Conservation (phyloP, 2,113 vertebrate species). For the Globicephala melas region DNA sequence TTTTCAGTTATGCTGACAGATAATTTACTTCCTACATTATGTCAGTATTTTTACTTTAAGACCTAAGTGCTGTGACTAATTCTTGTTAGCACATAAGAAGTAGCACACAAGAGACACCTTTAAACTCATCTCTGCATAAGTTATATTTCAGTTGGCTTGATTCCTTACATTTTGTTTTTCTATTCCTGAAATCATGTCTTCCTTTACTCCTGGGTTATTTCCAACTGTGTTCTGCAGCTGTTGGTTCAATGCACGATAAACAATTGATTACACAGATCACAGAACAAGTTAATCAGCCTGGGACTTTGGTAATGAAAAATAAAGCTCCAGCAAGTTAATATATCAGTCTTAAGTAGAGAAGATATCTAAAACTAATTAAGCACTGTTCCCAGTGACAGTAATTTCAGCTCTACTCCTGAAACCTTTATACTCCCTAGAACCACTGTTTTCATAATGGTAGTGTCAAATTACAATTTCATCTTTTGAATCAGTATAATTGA, state of each 20-base stretch:
- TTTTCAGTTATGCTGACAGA: neutral
- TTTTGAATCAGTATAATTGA: neutral
- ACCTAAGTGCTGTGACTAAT: neutral
- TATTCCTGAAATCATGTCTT: slow-evolving; percentile 41
- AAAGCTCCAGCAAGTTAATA: slow-evolving; percentile 66
- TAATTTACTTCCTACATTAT: neutral
- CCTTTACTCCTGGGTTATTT: slow-evolving; percentile 60
- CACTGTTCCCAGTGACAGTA: slow-evolving; percentile 5
- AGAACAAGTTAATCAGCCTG: slow-evolving; percentile 71
- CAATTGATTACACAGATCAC: slow-evolving; percentile 72
- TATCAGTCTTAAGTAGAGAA: slow-evolving; percentile 65
- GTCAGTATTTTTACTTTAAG: neutral
- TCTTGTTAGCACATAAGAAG: slow-evolving; percentile 26
- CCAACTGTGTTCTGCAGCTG: slow-evolving; percentile 59
- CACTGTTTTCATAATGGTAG: neutral
- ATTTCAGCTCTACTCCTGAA: slow-evolving; percentile 46
- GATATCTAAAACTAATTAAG: slow-evolving; percentile 69
- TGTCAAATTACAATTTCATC: neutral
- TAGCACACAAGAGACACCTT: slow-evolving; percentile 8
- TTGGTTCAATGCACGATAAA: slow-evolving; percentile 55
- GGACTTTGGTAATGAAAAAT: slow-evolving; percentile 62
- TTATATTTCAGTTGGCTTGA: neutral
- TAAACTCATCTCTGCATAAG: slow-evolving; percentile 15
- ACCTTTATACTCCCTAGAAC: neutral
- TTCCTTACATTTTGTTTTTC: slow-evolving; percentile 32